These are phyloP conservation scores for Ibidorhyncha struthersii DNA, from an alignment of 2,113 vertebrate genomes.

Conservation along the genomic window DNA sequence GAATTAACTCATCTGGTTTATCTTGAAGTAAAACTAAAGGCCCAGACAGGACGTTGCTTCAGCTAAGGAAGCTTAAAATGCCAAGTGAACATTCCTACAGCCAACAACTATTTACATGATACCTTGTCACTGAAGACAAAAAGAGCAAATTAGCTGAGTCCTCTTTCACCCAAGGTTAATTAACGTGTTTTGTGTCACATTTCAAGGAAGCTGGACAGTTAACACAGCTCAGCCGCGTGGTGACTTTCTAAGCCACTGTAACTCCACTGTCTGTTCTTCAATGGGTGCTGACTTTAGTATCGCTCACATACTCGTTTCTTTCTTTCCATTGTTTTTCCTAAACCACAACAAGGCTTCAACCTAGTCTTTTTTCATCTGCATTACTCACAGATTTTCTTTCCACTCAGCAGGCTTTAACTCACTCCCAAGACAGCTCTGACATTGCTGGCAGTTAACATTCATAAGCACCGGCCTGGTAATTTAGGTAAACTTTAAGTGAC, in stretches of 20 bases:
- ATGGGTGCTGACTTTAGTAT: background rate
- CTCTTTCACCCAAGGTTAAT: background rate
- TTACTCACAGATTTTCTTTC: background rate
- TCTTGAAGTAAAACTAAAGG: background rate
- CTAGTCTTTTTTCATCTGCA: background rate
- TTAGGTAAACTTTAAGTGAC: background rate
- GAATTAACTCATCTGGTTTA: background rate
- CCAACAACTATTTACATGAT: fast-evolving
- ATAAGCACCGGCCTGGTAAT: background rate
- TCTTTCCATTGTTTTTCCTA: background rate
- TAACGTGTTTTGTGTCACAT: background rate
- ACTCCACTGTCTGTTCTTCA: background rate
- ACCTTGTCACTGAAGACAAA: background rate
- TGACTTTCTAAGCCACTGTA: background rate
- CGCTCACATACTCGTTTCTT: background rate
- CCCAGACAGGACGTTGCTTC: background rate
- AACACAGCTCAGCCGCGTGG: background rate
- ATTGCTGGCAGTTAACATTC: background rate
- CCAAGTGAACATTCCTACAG: background rate
- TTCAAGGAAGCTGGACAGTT: background rate
- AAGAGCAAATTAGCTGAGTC: background rate
- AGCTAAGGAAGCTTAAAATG: background rate
- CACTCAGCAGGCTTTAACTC: background rate
- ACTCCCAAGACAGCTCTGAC: background rate
- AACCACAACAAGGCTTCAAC: background rate